These are phyloP conservation scores for Thermophis baileyi DNA, from an alignment of 2,113 vertebrate species.

Conservation along the genomic window DNA sequence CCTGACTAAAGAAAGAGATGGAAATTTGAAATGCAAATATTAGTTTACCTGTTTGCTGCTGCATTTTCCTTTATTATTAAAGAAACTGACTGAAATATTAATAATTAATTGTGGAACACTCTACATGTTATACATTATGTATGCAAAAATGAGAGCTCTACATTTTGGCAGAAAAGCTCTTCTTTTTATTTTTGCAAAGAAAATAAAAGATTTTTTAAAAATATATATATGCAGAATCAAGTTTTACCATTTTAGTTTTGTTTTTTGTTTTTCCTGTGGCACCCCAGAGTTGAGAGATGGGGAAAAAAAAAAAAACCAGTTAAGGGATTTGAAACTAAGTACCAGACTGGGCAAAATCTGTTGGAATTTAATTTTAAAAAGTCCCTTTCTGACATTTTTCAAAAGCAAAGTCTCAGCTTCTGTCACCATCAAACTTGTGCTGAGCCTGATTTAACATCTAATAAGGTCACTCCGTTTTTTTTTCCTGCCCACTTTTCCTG, in stretches of 20 bases:
- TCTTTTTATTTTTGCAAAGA: background rate
- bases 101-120: background rate
- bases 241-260: background rate
- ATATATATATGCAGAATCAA: too few species aligned
- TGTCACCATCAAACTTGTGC: background rate
- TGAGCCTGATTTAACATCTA: constrained; percentile 5
- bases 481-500: constrained; percentile 33
- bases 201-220: too few species aligned
- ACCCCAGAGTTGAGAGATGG: background rate
- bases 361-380: background rate
- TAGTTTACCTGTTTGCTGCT: background rate
- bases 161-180: background rate
- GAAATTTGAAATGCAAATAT: background rate
- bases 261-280: background rate
- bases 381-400: background rate
- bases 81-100: background rate
- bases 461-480: constrained; percentile 31
- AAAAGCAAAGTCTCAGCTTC: constrained; percentile 1
- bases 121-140: background rate
- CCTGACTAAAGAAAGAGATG: background rate
- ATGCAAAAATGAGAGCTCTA: background rate
- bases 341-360: background rate
- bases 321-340: background rate
- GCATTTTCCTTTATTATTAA: background rate
- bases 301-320: too few species aligned